Evolutionary conservation across 2,797 vertebrate species (phyloP), one percentile per base, ranked within the genome.

Genomic region (Syngnathus acus): DNA sequence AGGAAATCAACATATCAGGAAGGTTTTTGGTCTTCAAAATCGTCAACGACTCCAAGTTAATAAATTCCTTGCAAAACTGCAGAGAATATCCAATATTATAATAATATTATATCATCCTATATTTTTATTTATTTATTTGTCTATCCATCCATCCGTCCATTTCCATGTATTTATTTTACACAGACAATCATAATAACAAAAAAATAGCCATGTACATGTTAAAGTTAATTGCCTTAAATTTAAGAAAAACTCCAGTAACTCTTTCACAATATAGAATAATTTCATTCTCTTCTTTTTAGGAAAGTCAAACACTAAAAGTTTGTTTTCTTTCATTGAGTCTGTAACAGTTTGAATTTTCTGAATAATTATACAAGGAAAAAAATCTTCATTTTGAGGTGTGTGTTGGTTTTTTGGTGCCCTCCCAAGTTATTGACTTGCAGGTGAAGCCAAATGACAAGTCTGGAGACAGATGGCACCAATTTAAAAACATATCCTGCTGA

Each of bases 401-500:
- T 38, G 32, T 32, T 32, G 32, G 32, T 32, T 32, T 11, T 40
- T 40, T 21, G 13, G 17, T 21, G 19, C 6, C 11, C 8, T 60
- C 39, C 58, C 58, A 21, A 17, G 9, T 21, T 40, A 10, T 17
- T 16, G 17, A 23, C 40, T 23, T 45, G n/a, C 42, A 21, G 61
- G 42, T 43, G 40, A 42, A 21, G 38, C 17, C 38, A 13, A 21
- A 21, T 26, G 43, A 14, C 54, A 47, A 47, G 23, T 19, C 43
- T 19, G 62, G 62, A 37, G 62, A 48, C 17, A 32, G 62, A 63
- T 48, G 26, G 23, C 62, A 14, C 26, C 45, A 47, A 63, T 47
- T 63, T 63, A 32, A 63, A 63, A 63, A 48, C 62, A 48, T 26
- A 37, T 26, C 62, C 17, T n/a, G 26, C 62, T 63, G 62, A 39